Evolutionary conservation across 2,797 vertebrate species (phyloP).

Genomic region (Chrosomus eos): DNA sequence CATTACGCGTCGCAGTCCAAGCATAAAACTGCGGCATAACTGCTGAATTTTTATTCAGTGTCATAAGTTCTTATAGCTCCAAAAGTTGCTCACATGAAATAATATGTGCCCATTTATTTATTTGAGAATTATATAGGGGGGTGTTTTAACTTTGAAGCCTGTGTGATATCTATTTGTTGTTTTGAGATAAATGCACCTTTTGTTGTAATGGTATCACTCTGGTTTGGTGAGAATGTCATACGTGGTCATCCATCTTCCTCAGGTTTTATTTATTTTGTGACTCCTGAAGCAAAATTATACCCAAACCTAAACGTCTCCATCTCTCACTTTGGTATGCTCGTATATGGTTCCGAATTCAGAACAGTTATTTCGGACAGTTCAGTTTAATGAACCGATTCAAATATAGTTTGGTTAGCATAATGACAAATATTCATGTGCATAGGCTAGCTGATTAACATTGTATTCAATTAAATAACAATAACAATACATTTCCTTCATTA

Average conservation of each 20-base stretch:
- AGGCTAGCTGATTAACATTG: background rate
- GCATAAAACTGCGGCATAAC: background rate
- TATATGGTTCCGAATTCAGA: background rate
- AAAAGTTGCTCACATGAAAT: constrained; percentile 69
- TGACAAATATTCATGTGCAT: background rate
- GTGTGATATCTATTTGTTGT: constrained; percentile 72
- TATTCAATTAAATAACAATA: background rate
- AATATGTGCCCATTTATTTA: constrained; percentile 80
- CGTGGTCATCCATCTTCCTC: background rate
- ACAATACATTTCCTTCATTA: background rate
- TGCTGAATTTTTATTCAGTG: background rate
- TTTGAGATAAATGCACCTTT: constrained; percentile 65
- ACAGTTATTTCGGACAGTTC: background rate
- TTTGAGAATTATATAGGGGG: constrained; percentile 75
- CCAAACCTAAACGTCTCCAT: background rate
- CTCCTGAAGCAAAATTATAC: background rate
- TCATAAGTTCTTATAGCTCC: constrained; percentile 49
- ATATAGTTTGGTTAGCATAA: background rate
- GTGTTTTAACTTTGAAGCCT: constrained; percentile 68
- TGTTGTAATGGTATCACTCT: constrained; percentile 65
- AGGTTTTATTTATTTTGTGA: background rate
- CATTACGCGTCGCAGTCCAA: background rate
- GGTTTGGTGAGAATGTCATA: constrained; percentile 25
- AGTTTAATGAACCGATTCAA: background rate
- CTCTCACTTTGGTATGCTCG: no score